Percentiles rank a stretch among this genome's conserved stretches.
Evolutionary conservation across 2,113 vertebrate species (phyloP).

Genomic region (Rhadina sibilatrix): DNA sequence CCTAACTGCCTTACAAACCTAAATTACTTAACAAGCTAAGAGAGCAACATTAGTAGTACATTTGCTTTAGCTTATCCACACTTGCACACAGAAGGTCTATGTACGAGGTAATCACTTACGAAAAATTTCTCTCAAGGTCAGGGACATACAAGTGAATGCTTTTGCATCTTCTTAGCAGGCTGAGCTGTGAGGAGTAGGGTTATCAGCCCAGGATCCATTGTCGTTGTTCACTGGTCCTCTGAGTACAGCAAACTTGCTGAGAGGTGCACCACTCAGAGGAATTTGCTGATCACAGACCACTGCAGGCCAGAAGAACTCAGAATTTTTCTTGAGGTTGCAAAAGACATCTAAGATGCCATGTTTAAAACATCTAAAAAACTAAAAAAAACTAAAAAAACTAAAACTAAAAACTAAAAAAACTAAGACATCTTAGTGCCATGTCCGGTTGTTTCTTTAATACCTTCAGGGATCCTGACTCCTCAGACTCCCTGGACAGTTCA

Average conservation of each 20-base stretch:
- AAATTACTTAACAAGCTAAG: not conserved
- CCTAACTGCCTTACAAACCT: not conserved
- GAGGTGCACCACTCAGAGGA: not conserved
- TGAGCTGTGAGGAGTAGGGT: not conserved
- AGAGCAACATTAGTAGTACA: not conserved
- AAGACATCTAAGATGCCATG: not conserved
- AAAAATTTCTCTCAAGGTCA: not conserved
- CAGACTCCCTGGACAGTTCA: no score
- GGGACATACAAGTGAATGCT: not conserved
- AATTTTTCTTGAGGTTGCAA: not conserved
- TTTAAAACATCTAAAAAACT: no score
- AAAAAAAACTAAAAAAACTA: no score
- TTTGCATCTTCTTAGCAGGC: not conserved
- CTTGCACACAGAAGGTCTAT: not conserved
- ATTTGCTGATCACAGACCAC: not conserved
- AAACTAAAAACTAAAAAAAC: no score
- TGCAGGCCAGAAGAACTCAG: not conserved
- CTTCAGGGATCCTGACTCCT: not conserved
- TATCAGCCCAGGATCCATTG: not conserved
- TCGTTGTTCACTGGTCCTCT: fast-evolving
- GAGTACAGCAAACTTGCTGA: not conserved
- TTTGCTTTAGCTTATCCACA: not conserved
- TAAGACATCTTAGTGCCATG: not conserved
- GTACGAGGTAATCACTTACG: not conserved
- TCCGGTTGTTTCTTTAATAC: not conserved